A percentile compares a stretch with the other conserved stretches of the same genome.
These are phyloP conservation scores for Epizoanthus rinbou DNA, from an alignment of 92 coral and sea anemone genomes.

Conservation along the genomic window DNA sequence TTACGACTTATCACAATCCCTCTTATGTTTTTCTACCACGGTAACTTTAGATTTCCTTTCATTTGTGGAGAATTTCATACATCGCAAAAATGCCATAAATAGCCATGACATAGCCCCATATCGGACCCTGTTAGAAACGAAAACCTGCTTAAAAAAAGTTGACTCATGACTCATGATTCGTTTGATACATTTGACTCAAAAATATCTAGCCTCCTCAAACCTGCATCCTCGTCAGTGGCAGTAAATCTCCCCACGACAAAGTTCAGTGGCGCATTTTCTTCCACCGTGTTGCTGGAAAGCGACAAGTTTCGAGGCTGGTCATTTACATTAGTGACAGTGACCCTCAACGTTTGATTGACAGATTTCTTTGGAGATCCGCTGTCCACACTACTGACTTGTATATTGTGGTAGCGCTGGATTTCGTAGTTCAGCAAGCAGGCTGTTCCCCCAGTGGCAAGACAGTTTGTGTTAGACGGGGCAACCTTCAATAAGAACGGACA, in stretches of 20 bases:
- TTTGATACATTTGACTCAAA: too few species aligned
- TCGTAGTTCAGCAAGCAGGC: constrained; percentile 75
- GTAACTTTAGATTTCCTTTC: too few species aligned
- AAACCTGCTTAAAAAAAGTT: too few species aligned
- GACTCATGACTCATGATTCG: too few species aligned
- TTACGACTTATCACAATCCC: too few species aligned
- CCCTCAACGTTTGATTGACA: constrained; percentile 51
- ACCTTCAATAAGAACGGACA: constrained; percentile 40
- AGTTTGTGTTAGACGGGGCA: constrained; percentile 69
- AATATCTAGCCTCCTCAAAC: too few species aligned
- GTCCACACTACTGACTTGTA: constrained; percentile 81
- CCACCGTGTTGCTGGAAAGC: constrained; percentile 73
- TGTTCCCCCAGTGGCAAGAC: constrained; percentile 68
- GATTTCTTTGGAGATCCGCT: constrained; percentile 84
- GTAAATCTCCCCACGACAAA: constrained; percentile 65
- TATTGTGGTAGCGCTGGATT: constrained; percentile 49
- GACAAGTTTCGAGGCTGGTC: constrained; percentile 81
- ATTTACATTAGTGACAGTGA: constrained; percentile 63
- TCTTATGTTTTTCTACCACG: too few species aligned
- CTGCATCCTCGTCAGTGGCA: constrained; percentile 73
- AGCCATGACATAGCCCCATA: too few species aligned
- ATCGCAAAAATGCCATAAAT: too few species aligned
- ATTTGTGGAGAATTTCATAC: too few species aligned
- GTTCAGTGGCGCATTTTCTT: constrained; percentile 75
- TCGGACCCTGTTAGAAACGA: too few species aligned